A percentile compares a stretch with the other conserved stretches of the same genome.
phyloP scores from a whole-genome alignment of 2,797 vertebrate genomes.

The Lycodopsis pacificus region DNA sequence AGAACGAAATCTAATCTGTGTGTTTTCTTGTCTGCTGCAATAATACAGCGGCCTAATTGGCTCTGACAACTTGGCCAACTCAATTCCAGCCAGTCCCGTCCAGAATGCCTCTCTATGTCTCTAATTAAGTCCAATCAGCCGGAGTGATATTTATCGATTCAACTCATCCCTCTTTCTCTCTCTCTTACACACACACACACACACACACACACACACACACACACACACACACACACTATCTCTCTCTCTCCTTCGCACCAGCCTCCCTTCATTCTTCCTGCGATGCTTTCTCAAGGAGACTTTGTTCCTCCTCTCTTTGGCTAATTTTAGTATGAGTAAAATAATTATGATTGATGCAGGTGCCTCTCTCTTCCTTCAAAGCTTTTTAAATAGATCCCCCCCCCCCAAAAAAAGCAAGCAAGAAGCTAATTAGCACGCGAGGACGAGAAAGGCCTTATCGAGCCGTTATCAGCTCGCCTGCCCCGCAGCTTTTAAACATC shows the following conservation, averaged over 20 bases:
- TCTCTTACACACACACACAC: not conserved
- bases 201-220: not conserved
- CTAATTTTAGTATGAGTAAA: conserved; percentile 80
- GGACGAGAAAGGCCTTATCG: conserved; percentile 70
- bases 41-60: conserved; percentile 80
- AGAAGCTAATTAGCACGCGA: conserved; percentile 76
- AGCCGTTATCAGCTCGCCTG: conserved; percentile 68
- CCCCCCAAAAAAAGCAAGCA: conserved; percentile 27
- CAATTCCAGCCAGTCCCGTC: conserved; percentile 77
- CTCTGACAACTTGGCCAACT: conserved; percentile 81
- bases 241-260: conserved; percentile 31
- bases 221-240: not conserved
- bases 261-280: conserved; percentile 25
- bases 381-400: conserved; percentile 68
- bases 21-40: conserved; percentile 73
- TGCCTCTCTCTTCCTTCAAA: conserved; percentile 75
- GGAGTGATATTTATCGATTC: conserved; percentile 86
- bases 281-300: conserved; percentile 71
- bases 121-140: conserved; percentile 84
- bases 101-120: conserved; percentile 77
- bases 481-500: conserved; percentile 76
- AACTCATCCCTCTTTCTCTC: conserved; percentile 56
- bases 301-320: conserved; percentile 50
- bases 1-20: conserved; percentile 76
- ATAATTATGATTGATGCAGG: conserved; percentile 85